phyloP scores from a whole-genome alignment of 2,797 vertebrate species.

The Gadopsis marmoratus region DNA sequence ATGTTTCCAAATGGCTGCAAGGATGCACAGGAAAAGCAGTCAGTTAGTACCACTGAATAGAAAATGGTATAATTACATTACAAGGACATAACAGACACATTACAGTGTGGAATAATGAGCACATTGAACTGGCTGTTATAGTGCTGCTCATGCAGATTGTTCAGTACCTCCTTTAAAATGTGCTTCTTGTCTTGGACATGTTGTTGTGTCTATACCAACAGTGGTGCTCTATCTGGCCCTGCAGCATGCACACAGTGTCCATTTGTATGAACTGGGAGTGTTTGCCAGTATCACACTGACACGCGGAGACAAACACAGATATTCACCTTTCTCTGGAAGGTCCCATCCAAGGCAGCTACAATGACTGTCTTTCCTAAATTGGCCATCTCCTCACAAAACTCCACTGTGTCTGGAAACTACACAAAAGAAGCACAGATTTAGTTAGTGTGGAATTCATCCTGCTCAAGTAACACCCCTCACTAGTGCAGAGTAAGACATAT shows the following conservation, averaged over 20 bases:
- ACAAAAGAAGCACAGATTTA: constrained; percentile 7
- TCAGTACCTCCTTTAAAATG: constrained; percentile 19
- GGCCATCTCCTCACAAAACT: constrained; percentile 95
- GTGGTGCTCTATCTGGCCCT: neutral
- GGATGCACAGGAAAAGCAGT: constrained; percentile 29
- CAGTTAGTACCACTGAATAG: constrained; percentile 10
- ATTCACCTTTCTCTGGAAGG: constrained; percentile 96
- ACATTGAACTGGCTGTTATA: constrained; percentile 6
- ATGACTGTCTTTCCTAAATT: constrained; percentile 94
- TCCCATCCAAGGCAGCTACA: constrained; percentile 95
- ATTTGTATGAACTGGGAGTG: neutral
- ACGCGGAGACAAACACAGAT: constrained; percentile 16
- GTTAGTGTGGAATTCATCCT: neutral
- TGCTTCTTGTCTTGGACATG: constrained; percentile 28
- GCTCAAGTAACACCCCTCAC: neutral
- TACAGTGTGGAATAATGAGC: constrained; percentile 36
- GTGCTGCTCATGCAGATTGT: constrained; percentile 38
- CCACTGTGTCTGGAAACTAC: constrained; percentile 93
- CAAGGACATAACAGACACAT: constrained; percentile 21
- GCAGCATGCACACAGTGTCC: neutral
- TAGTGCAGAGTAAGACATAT: neutral
- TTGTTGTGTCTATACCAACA: constrained; percentile 22
- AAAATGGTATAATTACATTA: constrained; percentile 44
- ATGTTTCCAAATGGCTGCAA: constrained; percentile 93
- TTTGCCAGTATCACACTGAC: neutral